A percentile compares a stretch with the other conserved stretches of the same genome.
Evolutionary conservation across 1,140 invertebrate species (phyloP).

Genomic region (Euwallacea similis): DNA sequence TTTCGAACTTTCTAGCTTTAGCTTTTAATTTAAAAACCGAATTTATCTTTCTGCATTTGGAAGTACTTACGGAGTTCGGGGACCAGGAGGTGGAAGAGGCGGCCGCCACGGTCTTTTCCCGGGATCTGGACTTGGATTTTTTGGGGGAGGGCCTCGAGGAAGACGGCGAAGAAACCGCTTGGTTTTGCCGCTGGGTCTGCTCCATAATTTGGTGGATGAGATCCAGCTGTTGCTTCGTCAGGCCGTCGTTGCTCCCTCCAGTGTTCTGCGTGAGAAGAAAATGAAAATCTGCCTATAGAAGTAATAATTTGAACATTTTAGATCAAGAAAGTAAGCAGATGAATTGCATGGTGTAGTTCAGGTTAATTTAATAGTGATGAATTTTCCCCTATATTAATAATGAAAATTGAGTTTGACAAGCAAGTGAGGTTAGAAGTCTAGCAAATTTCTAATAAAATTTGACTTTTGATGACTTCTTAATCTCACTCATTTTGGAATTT

Average conservation of each 20-base stretch:
- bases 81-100: conserved; percentile 35
- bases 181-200: conserved; percentile 62
- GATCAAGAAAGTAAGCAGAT: too few species aligned
- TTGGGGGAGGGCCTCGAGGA: conserved; percentile 47
- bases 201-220: conserved; percentile 79
- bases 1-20: conserved; percentile 2
- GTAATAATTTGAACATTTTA: too few species aligned
- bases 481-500: too few species aligned
- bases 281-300: too few species aligned
- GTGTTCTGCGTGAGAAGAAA: conserved; percentile 48
- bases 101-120: conserved; percentile 34
- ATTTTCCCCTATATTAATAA: not conserved
- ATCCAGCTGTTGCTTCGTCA: conserved; percentile 73
- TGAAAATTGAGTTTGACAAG: not conserved
- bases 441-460: too few species aligned
- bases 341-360: too few species aligned
- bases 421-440: too few species aligned
- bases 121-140: conserved; percentile 40
- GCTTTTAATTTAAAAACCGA: not conserved
- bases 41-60: too few species aligned
- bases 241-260: conserved; percentile 63
- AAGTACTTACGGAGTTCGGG: conserved; percentile 30
- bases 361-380: too few species aligned
- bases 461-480: too few species aligned
- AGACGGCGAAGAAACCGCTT: conserved; percentile 49